These are phyloP conservation scores for Actenoides lindsayi DNA, from an alignment of 2,113 vertebrate species.

Conservation along the genomic window DNA sequence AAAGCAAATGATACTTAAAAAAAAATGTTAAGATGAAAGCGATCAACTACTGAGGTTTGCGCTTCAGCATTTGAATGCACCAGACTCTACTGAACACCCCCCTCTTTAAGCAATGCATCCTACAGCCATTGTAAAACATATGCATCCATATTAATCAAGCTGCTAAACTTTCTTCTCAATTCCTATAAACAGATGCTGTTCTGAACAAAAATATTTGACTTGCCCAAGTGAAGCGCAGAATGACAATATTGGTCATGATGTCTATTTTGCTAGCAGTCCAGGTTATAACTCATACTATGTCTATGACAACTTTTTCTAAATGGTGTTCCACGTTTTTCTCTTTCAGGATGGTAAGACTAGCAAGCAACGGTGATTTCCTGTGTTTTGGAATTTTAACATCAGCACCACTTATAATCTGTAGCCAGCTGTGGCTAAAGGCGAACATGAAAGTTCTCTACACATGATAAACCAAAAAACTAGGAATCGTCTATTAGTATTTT, in stretches of 20 bases:
- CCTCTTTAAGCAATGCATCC: neutral
- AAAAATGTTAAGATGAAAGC: neutral
- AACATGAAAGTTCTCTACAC: neutral
- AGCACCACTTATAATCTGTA: slow-evolving; percentile 18
- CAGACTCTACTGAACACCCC: neutral
- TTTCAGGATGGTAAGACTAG: slow-evolving; percentile 27
- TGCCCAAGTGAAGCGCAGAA: accelerated
- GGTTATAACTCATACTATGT: neutral
- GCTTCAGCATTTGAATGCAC: neutral
- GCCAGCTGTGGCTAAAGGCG: neutral
- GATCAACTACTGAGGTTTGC: neutral
- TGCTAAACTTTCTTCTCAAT: neutral
- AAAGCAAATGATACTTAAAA: neutral
- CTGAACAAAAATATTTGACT: neutral
- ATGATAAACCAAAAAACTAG: neutral
- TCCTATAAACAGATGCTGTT: neutral
- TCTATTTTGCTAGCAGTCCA: neutral
- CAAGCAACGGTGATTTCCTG: neutral
- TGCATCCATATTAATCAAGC: neutral
- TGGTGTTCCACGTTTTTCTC: slow-evolving; percentile 4
- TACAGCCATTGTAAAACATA: neutral
- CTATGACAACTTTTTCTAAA: slow-evolving; percentile 9
- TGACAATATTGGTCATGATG: neutral
- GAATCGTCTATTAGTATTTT: neutral
- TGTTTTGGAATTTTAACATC: neutral